These are phyloP conservation scores for Amphiprion clarkii DNA, from an alignment of 2,797 vertebrate species.

Conservation along the genomic window DNA sequence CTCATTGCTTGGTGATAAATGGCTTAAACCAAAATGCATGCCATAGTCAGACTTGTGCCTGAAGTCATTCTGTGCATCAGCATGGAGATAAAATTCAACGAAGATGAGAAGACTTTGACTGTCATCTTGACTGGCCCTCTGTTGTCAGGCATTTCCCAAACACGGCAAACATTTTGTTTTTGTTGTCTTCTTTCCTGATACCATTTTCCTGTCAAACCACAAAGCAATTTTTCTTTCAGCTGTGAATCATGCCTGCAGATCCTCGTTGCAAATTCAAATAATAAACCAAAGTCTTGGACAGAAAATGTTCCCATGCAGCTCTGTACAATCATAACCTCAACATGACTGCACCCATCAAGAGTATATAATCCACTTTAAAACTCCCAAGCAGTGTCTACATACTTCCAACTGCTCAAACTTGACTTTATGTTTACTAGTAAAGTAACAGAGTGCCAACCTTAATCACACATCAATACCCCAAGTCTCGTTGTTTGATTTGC, in stretches of 20 bases:
- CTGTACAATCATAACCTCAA: conserved; percentile 46
- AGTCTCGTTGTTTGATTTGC: conserved; percentile 14
- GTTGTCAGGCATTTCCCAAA: conserved; percentile 71
- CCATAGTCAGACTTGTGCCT: conserved; percentile 23
- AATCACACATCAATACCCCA: conserved; percentile 24
- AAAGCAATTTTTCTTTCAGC: conserved; percentile 65
- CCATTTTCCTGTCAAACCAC: conserved; percentile 58
- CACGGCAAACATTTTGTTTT: conserved; percentile 63
- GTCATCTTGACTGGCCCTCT: conserved; percentile 65
- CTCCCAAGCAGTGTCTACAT: conserved; percentile 9
- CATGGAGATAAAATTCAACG: conserved; percentile 8
- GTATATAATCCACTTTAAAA: conserved; percentile 42
- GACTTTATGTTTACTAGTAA: conserved; percentile 17
- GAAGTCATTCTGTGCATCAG: conserved; percentile 44
- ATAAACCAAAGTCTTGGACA: conserved; percentile 55
- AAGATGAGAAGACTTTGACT: conserved; percentile 37
- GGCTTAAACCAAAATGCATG: conserved; percentile 26
- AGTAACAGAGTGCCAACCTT: conserved; percentile 24
- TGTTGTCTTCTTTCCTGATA: conserved; percentile 49
- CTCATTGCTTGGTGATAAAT: conserved; percentile 61
- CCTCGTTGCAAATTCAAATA: conserved; percentile 66
- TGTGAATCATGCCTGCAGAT: conserved; percentile 69
- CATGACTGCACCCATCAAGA: conserved; percentile 23
- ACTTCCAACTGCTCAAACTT: conserved; percentile 23
- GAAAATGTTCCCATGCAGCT: conserved; percentile 39